Conservation (phyloP, 2,888 invertebrate genomes). For the Uropetala carovei region DNA sequence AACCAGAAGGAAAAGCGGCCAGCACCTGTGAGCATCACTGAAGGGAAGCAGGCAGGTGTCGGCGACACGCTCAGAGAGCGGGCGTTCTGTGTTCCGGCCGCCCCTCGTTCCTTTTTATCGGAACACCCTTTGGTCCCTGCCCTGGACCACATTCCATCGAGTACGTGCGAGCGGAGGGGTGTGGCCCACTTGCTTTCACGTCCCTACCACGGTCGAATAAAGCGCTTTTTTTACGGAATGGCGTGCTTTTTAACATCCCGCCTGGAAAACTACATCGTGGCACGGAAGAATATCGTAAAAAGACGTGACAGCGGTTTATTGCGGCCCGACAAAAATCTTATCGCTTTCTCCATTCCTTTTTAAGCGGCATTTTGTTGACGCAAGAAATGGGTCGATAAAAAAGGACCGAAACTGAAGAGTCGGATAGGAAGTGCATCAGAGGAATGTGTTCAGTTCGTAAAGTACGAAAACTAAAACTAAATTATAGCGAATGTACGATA, state of each 20-base stretch:
- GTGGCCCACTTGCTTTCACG: not conserved
- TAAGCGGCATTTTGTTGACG: not conserved
- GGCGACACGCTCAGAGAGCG: not conserved
- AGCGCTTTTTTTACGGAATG: not conserved
- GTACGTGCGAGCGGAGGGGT: not conserved
- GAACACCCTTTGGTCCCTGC: not conserved
- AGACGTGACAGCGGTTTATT: not conserved
- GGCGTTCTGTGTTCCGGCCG: not conserved
- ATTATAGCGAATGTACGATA: no score
- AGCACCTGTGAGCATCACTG: not conserved
- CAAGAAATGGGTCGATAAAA: not conserved
- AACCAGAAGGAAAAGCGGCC: not conserved
- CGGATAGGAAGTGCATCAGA: not conserved
- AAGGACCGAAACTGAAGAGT: not conserved
- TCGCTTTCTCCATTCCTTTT: not conserved
- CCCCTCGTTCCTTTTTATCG: not conserved
- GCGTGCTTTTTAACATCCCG: not conserved
- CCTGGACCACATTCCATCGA: slow-evolving; percentile 58
- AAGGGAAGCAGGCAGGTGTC: slow-evolving; percentile 9
- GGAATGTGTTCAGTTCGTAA: no score
- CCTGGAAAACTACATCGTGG: not conserved
- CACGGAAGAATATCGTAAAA: not conserved
- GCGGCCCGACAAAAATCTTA: not conserved
- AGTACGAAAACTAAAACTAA: no score
- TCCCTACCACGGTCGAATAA: not conserved